phyloP scores from a whole-genome alignment of 2,113 vertebrate species.

The Chloropsis hardwickii region DNA sequence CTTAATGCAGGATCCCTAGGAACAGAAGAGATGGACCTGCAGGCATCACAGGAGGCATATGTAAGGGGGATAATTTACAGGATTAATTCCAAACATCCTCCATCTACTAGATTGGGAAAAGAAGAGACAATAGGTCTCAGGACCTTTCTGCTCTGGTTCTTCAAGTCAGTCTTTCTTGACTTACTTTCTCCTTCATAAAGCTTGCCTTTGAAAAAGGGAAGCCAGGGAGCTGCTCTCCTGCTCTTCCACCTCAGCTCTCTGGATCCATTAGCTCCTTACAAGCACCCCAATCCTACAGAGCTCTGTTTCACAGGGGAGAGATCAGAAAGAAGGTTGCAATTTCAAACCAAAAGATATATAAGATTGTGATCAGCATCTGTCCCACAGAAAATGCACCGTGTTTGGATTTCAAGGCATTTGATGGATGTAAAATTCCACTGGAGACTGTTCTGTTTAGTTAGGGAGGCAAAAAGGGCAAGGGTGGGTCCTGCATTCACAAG shows the following conservation, averaged over 20 bases:
- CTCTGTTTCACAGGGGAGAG: background rate
- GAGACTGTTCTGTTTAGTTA: background rate
- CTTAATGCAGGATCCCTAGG: background rate
- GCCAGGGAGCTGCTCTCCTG: background rate
- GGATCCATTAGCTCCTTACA: background rate
- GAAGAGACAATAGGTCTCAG: background rate
- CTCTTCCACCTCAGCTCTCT: background rate
- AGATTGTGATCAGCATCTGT: background rate
- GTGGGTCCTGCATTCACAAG: background rate
- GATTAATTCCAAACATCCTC: background rate
- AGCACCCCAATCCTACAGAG: background rate
- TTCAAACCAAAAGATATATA: background rate
- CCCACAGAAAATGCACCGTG: background rate
- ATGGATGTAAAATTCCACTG: background rate
- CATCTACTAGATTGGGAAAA: background rate
- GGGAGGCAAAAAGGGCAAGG: background rate
- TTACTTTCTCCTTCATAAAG: background rate
- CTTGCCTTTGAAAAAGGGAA: background rate
- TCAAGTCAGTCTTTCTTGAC: background rate
- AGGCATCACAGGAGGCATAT: accelerated
- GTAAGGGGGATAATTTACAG: background rate
- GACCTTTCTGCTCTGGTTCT: background rate
- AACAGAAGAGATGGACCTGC: background rate
- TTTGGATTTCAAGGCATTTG: background rate
- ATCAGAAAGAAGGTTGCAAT: background rate